Base-by-base conservation (phyloP, 1,140 invertebrate genomes). In the Drosophila neocordata region DNA sequence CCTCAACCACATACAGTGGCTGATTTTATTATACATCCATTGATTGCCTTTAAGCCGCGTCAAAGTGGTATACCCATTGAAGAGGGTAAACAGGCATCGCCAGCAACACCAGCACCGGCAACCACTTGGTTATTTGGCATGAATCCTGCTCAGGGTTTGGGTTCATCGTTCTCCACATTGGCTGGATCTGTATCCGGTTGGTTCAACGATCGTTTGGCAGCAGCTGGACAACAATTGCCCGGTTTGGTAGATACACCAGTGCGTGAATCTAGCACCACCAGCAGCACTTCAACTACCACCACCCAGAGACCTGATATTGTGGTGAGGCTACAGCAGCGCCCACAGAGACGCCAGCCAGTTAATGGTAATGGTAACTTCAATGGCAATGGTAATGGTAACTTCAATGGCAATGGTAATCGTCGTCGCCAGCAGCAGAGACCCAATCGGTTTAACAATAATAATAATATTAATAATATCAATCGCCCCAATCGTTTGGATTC, bases 31-130 rank as follows among this genome's bases (percentile, higher is more conserved):
- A 91, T 91, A 4, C 89, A 91, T 68, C 89, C 89, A 0, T 48
- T 91, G 68, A 91, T 91, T 37, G 89, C 89, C 22, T 91, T 91
- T 41, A 90, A 91, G 69, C 89, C 89, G 0, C 82, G 85, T n/a
- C 69, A 73, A 15, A 77, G 71, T 0, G 38, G 65, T 0, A 22
- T 68, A 0, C 84, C 87, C 12, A 79, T 84, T 51, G 41, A 84
- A 31, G 73, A 87, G 63, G 89, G 89, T 35, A 91, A 91, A 37
- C 89, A 91, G 76, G 82, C 85, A 0, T 15, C 34, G 3, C 18
- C 31, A 3, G 60, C 20, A 4, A 55, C 1, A 31, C 73, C 52
- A 38, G 67, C 79, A 0, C 73, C 84, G 0, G 69, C 74, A 66
- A 74, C 80, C n/a, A 74, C 80, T 6, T 87, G 82, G 82, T 60